phyloP scores from a whole-genome alignment of 2,888 invertebrate species.

The Calliscelio sp. region DNA sequence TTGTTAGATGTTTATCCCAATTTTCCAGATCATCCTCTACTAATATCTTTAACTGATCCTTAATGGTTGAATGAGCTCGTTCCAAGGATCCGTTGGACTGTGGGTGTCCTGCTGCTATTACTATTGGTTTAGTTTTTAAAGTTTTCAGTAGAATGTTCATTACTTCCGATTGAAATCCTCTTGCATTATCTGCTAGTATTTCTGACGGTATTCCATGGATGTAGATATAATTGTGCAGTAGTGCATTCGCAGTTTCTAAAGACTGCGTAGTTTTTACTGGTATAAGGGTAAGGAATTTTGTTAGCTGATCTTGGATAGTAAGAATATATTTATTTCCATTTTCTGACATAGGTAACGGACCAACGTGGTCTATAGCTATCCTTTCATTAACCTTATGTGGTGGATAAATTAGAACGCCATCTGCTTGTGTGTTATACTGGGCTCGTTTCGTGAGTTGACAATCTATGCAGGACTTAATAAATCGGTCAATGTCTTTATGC shows the following conservation, averaged over 20 bases:
- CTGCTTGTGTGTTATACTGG: no score
- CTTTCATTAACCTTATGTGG: no score
- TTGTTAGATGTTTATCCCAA: constrained; percentile 3
- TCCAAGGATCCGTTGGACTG: constrained; percentile 13
- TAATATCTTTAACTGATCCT: not conserved
- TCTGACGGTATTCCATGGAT: not conserved
- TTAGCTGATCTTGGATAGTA: no score
- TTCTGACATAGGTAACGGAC: no score
- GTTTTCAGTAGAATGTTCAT: constrained; percentile 15
- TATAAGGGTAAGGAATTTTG: no score
- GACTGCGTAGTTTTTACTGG: not conserved
- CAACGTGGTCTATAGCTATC: no score
- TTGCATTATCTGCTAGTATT: not conserved
- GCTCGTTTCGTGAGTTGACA: no score
- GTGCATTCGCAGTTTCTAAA: not conserved
- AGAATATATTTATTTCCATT: no score
- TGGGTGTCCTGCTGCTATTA: constrained; percentile 22
- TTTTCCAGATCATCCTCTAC: constrained; percentile 2
- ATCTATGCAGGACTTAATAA: no score
- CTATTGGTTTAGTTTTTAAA: not conserved
- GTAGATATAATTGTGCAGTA: constrained; percentile 6
- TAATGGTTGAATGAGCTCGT: constrained; percentile 20
- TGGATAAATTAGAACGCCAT: no score
- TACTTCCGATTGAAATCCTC: constrained; percentile 3
- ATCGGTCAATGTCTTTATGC: no score